Evolutionary conservation across 2,888 invertebrate species (phyloP), one percentile per base, ranked within the genome.

Genomic region (Cryptus armator): DNA sequence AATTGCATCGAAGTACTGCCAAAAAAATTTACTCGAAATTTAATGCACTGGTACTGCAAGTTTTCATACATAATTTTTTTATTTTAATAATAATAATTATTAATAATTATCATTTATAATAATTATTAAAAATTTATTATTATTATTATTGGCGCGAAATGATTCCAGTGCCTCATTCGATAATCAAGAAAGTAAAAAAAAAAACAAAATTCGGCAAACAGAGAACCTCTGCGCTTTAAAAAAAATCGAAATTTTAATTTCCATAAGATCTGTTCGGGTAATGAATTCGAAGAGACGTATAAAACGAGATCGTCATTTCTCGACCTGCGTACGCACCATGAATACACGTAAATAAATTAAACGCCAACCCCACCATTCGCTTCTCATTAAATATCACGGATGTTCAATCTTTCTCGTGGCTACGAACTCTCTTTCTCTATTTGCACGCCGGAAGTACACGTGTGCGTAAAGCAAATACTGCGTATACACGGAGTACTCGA

Each of bases 381-480:
- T 56, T 19, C 66, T 78, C 59, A 67, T 83, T 67, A 67, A 77
- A 83, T 83, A 44, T 71, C 76, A 43, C 56, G 67, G 14, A 67
- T 67, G 46, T 72, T 72, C 19, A 56, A 51, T 59, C 56, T 81
- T 76, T 29, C 29, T 53, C 7, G 6, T 9, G 9, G 16, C 24
- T 10, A 4, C 10, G 19, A 10, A 19, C 10, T 24, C 56, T 56
- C 4, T n/a, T n/a, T 56, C 10, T 9, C 24, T 16, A 56, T 56
- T 71, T 29, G 46, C 67, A 74, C 67, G 64, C 48, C 19, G 24
- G n/a, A 29, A 48, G 46, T 67, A 16, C 37, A 53, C 6, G 64
- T n/a, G 48, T 51, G 70, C 37, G 46, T 32, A n/a, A 37, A 53
- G 64, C 44, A 32, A 48, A 48, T 62, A 51, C 32, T 1, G 37